Evolutionary conservation across 2,797 vertebrate genomes (phyloP), one percentile per base, ranked within the genome.

Genomic region (Neosalanx taihuensis): DNA sequence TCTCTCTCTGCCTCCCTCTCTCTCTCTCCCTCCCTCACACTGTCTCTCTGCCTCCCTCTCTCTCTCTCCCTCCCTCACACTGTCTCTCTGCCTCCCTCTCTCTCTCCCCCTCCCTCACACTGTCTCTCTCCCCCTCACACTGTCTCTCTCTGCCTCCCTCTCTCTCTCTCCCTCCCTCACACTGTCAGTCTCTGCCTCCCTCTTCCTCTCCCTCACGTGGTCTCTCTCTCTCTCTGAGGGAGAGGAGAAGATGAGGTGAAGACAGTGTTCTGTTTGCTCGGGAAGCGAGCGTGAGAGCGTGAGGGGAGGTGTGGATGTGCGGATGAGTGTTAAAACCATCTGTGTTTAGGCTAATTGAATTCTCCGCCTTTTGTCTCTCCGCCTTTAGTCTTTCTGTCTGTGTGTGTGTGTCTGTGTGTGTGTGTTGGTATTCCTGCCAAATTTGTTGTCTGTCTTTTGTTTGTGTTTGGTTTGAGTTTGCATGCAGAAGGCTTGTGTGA

Each of bases 21-120:
- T 58, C 33, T 65, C 51, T n/a, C 30, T 37, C n/a, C 18, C 62
- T 70, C 23, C 26, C 74, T 71, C 57, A 70, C 73, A 72, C 46
- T 69, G 69, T 57, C 64, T 41, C 37, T 70, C 60, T 67, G 51
- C 23, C 69, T 66, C 15, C 62, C 64, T 73, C 57, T 65, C 37
- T 63, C 18, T 70, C 64, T 17, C 41, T 61, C 29, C 63, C 73
- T 59, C 37, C 29, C 46, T 64, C 59, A 59, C 58, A 56, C 29
- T 70, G 59, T 29, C 58, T 71, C 71, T 59, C 74, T 58, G 57
- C 5, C 59, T 62, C 5, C 71, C 64, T 62, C 58, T 67, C 53
- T 64, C 57, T 35, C 30, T 59, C 30, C 26, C 18, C 33, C 29
- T 69, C 53, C n/a, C 67, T 35, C 26, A 17, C 37, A 35, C 30